Conservation (phyloP, 2,797 vertebrate genomes). For the Mormyrus proboscirostris region DNA sequence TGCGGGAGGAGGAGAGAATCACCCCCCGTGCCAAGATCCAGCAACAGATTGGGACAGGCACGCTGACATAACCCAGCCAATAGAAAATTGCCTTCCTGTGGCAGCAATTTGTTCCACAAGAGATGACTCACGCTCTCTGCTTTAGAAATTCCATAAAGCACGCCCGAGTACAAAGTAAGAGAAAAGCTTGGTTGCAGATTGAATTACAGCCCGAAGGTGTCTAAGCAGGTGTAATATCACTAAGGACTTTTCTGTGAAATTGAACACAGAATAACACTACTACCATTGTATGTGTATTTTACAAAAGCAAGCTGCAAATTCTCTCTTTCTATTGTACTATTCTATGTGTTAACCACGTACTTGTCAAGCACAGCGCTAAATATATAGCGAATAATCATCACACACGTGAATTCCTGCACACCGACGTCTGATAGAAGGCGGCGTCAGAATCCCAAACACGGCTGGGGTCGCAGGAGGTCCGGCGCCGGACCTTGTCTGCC, state of each 20-base stretch:
- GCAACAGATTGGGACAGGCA: neutral
- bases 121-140: neutral
- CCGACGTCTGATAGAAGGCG: neutral
- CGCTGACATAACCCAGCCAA: neutral
- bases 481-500: neutral
- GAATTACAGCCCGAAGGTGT: neutral
- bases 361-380: neutral
- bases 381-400: neutral
- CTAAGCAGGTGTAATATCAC: neutral
- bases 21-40: neutral
- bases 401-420: neutral
- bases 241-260: neutral
- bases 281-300: neutral
- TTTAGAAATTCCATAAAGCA: neutral
- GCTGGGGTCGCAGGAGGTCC: neutral
- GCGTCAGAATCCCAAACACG: neutral
- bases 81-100: neutral
- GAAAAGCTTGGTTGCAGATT: neutral
- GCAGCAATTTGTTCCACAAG: conserved; percentile 1
- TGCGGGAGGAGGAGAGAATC: neutral
- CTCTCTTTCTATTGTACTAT: neutral
- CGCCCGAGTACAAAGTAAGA: neutral
- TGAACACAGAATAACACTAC: neutral
- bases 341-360: neutral
- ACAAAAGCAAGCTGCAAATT: neutral